Percentiles rank a stretch among this genome's conserved stretches.
phyloP scores from a whole-genome alignment of 2,888 invertebrate genomes.

The Allolobophora icterica region DNA sequence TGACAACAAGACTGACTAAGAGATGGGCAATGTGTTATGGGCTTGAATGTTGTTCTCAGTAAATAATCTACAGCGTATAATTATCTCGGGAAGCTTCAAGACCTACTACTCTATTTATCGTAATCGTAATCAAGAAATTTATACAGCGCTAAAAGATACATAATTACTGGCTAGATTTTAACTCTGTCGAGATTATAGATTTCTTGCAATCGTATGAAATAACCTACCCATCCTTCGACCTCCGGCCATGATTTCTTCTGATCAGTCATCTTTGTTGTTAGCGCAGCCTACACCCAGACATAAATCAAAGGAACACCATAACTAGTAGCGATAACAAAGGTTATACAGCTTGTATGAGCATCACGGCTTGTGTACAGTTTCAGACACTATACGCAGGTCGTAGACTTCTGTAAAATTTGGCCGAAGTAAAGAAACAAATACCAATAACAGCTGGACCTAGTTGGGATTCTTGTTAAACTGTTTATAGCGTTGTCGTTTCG shows the following conservation, averaged over 20 bases:
- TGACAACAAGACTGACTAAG: no score
- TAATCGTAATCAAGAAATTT: no score
- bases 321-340: not conserved
- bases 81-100: no score
- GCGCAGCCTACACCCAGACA: not conserved
- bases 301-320: not conserved
- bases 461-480: no score
- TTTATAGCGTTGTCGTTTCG: no score
- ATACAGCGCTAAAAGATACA: not conserved
- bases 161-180: not conserved
- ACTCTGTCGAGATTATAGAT: not conserved
- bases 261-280: not conserved
- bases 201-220: not conserved
- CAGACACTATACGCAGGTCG: no score
- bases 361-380: no score
- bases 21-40: not conserved
- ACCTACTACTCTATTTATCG: not conserved
- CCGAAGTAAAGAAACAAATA: no score
- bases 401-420: no score
- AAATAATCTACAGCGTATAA: no score
- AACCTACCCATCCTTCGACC: not conserved
- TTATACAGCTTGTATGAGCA: no score
- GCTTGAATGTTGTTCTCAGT: not conserved
- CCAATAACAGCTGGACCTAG: no score
- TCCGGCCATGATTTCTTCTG: not conserved